phyloP scores from a whole-genome alignment of 2,888 invertebrate genomes.

The Drosophila koepferae region DNA sequence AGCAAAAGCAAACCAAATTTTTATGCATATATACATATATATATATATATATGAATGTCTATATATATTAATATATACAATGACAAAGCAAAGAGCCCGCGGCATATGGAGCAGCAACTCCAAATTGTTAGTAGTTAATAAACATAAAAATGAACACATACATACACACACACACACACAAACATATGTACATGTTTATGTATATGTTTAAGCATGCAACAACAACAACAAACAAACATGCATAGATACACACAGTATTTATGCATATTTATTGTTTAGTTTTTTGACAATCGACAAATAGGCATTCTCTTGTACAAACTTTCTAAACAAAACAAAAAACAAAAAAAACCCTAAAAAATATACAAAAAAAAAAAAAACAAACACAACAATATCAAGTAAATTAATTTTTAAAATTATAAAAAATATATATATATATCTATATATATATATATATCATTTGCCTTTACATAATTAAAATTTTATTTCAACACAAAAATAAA shows the following conservation, averaged over 20 bases:
- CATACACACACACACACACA: conserved; percentile 19
- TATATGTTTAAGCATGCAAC: conserved; percentile 11
- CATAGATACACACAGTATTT: conserved; percentile 44
- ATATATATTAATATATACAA: background rate
- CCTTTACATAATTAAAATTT: conserved; percentile 31
- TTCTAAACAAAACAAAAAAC: conserved; percentile 53
- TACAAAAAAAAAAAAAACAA: conserved; percentile 31
- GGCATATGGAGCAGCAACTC: conserved; percentile 25
- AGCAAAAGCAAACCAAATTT: conserved; percentile 49
- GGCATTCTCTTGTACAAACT: conserved; percentile 85
- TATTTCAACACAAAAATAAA: conserved; percentile 23
- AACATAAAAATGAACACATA: conserved; percentile 23
- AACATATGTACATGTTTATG: background rate
- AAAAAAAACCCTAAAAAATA: conserved; percentile 37
- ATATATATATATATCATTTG: conserved; percentile 26
- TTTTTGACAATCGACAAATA: conserved; percentile 86
- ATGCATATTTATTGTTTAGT: conserved; percentile 82
- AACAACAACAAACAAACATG: conserved; percentile 52
- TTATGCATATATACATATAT: conserved; percentile 23
- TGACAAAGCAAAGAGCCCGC: conserved; percentile 37
- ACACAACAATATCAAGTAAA: conserved; percentile 39
- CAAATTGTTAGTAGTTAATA: conserved; percentile 68
- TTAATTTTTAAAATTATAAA: conserved; percentile 56
- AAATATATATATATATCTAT: conserved; percentile 2
- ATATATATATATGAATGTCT: background rate